Evolutionary conservation across 2,888 invertebrate species (phyloP), one percentile per base, ranked within the genome.

Genomic region (Eulithis prunata): DNA sequence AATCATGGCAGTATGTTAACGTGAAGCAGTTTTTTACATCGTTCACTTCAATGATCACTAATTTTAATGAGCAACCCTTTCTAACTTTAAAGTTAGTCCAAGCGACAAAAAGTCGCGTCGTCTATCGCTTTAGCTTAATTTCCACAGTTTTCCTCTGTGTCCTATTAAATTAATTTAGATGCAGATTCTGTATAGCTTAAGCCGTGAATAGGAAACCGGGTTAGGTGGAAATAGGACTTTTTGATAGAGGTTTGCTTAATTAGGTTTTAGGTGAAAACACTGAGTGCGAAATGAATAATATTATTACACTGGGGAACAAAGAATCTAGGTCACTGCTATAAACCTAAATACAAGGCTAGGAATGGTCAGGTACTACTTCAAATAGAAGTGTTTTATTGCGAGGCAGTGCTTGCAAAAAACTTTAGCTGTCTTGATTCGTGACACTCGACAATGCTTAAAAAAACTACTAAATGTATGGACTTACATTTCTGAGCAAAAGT

Each of bases 151-250:
- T 54, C 58, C 58, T 53, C 52, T 57, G 54, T 38, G 66, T 55
- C 52, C 46, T 57, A 60, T 66, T 47, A 52, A 54, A 61, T 61
- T 46, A 61, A 61, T 54, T 54, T 54, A 61, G 46, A 61, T 61
- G 54, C 38, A 54, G 46, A 53, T 61, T 61, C 38, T 38, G 14
- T 53, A 61, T 12, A 32, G 53, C 60, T 45, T 41, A 53, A 53
- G 36, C 60, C 38, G 53, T 54, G 46, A 61, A 61, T 54, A 46
- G 38, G 13, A 60, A 53, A 58, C 41, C 21, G 14, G 60, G 45
- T 59, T 59, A 52, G 36, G 45, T 45, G 36, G 21, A 46, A 61
- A 46, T 36, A 13, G n/a, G 45, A 45, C 13, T 7, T 45, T 55
- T 55, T 49, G 28, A 41, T 21, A 7, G 28, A 28, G 38, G 49